Evolutionary conservation across 2,797 vertebrate genomes (phyloP), one percentile per base, ranked within the genome.

Genomic region (Dromococcyx pavoninus): DNA sequence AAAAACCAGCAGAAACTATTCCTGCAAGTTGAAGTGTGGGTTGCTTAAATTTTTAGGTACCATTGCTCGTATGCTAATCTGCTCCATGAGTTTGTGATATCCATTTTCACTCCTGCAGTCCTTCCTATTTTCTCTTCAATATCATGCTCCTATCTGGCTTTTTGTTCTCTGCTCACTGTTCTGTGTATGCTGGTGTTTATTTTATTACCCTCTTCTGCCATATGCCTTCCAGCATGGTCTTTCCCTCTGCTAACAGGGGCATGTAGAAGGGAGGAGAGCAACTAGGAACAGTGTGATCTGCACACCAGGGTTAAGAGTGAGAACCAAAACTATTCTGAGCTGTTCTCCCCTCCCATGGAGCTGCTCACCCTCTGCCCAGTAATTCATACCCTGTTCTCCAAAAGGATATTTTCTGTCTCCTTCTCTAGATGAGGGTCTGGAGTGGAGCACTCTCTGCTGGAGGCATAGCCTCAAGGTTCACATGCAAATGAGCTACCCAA

Each of bases 1-100:
- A 69, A 88, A 86, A 86, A 94, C 17, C 76, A 78, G 54, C 33
- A 94, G 61, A 83, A 50, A 35, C 46, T 71, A 58, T 58, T 83
- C 51, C 82, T 86, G 50, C 30, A 72, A 83, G 72, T 25, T 77
- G 41, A 83, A 80, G 57, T 19, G 89, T 75, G 50, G 64, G 65
- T 43, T 89, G 79, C 28, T 86, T 88, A 82, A 66, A 86, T 92
- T 90, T 93, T 93, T 69, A 82, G 88, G 51, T 81, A 44, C 30
- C 41, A 17, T n/a, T 78, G 41, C 72, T 81, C 70, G 90, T 60
- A 73, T 25, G 19, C 28, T 64, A 39, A 72, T 86, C 33, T 73
- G 73, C 33, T 75, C 60, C 62, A 62, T 62, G 32, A 62, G 27
- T 69, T 13, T 65, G 30, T 5, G 3, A 41, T 75, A 58, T 32